Base-by-base conservation (phyloP, 2,888 invertebrate genomes). In the Amiota communis region DNA sequence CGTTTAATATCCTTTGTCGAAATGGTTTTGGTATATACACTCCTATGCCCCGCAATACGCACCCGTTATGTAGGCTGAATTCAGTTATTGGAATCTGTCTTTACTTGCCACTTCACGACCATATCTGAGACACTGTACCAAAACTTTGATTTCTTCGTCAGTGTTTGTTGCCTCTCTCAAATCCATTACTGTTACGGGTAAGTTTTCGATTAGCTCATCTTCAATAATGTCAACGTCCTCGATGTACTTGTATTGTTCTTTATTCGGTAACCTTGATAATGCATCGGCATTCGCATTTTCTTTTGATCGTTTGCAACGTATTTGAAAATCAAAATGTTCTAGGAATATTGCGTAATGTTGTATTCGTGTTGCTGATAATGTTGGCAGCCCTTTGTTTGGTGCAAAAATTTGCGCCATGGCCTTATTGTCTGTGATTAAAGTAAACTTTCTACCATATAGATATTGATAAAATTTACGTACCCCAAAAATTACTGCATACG, bases 391-490 rank as follows among this genome's bases (percentile, higher is more conserved):
- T 36, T 75, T 77, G 15, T 72, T 67, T 0, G 73, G 63, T 20
- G 77, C 73, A 70, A 81, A 74, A 46, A 80, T 77, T 56, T 79
- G 78, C 0, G 72, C 61, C 9, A 84, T 57, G 0, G 84, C 77
- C 36, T 81, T 78, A 63, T 84, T 79, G 70, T 84, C 83, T 1
- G 81, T 81, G 11, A 78, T 63, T 1, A 84, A 46, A 11, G 59
- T 76, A 57, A 85, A 83, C 59, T 75, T 73, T 11, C 77, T 75
- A 3, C 89, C 90, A n/a, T n/a, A n/a, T n/a, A n/a, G n/a, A n/a
- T n/a, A n/a, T n/a, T n/a, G n/a, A n/a, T n/a, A n/a, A n/a, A n/a
- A n/a, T n/a, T n/a, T n/a, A n/a, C n/a, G n/a, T n/a, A n/a, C n/a
- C n/a, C n/a, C n/a, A n/a, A n/a, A n/a, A n/a, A n/a, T n/a, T n/a